Base-by-base conservation (phyloP, 2,888 invertebrate genomes). In the Rhodophaea formosa region DNA sequence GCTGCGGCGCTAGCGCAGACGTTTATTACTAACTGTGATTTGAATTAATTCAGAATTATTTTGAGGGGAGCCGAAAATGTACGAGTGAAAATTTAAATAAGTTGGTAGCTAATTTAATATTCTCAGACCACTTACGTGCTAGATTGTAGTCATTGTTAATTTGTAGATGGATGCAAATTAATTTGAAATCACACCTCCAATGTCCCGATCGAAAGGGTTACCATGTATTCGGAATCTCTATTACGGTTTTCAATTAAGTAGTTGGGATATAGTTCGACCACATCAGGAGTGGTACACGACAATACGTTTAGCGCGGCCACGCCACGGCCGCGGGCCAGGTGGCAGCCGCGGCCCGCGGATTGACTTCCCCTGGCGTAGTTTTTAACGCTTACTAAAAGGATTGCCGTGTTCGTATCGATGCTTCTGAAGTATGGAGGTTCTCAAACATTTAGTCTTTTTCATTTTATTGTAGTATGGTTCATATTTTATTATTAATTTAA, bases 211-310 rank as follows among this genome's bases (percentile, higher is more conserved):
- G 76, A 86, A 87, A 88, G 89, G 87, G 85, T 86, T 82, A 79
- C 80, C 82, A 75, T 85, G 86, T 84, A 84, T 84, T 82, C 75
- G 82, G 79, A 82, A 78, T 77, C 82, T 79, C 79, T 84, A 85
- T 86, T 84, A 87, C 81, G 84, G 84, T 84, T 85, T 85, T 87
- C 89, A 86, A 88, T 89, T 88, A 86, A 89, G 82, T 86, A 86
- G 87, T 88, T 87, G 80, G 80, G 80, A 82, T 79, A 82, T 84
- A 83, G 84, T 85, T 79, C 66, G 80, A 84, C 82, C 82, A 80
- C 84, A 83, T 76, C 77, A 79, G 82, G 74, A 72, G 78, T 74
- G 80, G 72, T 77, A 91, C 89, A 91, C 82, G 88, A 88, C 86
- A 86, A 89, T 89, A 87, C 88, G 77, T 87, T 90, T 89, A 88